phyloP scores from a whole-genome alignment of 1,140 invertebrate species.

The Octopus bimaculoides region DNA sequence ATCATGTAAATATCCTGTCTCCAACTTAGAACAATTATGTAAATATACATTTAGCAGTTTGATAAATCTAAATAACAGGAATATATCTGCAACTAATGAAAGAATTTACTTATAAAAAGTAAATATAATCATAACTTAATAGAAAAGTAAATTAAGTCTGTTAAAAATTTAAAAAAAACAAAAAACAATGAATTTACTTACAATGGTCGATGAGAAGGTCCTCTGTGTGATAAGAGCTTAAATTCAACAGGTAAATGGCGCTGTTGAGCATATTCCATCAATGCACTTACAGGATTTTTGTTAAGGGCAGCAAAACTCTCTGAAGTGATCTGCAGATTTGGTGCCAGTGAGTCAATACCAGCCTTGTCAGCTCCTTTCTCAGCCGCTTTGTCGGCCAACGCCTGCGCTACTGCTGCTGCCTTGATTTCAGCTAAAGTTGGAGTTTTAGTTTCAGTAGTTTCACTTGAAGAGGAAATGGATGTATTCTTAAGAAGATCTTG shows the following conservation, averaged over 20 bases:
- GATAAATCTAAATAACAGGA: too few species aligned
- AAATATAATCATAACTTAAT: neutral
- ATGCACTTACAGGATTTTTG: constrained; percentile 59
- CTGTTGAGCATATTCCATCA: constrained; percentile 59
- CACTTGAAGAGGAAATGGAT: neutral
- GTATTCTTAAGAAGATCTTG: neutral
- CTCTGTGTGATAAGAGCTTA: constrained; percentile 50
- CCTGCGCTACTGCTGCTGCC: constrained; percentile 6
- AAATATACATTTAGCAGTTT: too few species aligned
- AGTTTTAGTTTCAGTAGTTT: constrained; percentile 2
- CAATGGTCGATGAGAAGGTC: constrained; percentile 57
- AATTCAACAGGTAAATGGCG: constrained; percentile 51
- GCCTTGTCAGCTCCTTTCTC: constrained; percentile 9
- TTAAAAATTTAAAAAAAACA: constrained; percentile 12
- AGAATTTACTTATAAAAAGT: neutral
- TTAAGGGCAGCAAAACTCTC: constrained; percentile 57
- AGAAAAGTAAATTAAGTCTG: neutral
- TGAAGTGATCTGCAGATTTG: constrained; percentile 31
- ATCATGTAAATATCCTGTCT: too few species aligned
- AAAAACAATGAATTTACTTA: constrained; percentile 30
- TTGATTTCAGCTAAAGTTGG: constrained; percentile 1
- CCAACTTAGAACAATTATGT: too few species aligned
- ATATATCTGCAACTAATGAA: neutral
- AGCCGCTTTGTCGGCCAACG: constrained; percentile 10
- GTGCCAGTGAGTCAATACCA: constrained; percentile 7